Conservation (phyloP, 2,113 vertebrate species). For the Elgaria multicarinata region DNA sequence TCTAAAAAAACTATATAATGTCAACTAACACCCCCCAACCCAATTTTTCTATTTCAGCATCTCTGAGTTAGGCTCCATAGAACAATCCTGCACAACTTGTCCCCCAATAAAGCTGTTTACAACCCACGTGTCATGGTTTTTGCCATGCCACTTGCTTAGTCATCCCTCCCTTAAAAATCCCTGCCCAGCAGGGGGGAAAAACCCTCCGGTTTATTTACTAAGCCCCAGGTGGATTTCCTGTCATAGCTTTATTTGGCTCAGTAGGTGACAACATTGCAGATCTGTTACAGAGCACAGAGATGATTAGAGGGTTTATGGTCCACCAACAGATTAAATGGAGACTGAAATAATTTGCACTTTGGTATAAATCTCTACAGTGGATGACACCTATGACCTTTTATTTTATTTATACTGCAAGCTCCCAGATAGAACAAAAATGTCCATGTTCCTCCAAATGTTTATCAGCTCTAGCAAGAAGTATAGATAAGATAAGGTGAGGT, state of each 20-base stretch:
- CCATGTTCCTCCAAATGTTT: neutral
- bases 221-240: neutral
- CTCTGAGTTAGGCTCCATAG: neutral
- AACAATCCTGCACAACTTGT: neutral
- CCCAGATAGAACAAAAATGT: neutral
- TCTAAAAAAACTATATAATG: neutral
- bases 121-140: neutral
- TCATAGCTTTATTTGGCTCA: neutral
- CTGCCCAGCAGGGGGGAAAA: neutral
- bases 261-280: neutral
- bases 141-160: neutral
- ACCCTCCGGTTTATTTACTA: neutral
- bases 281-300: neutral
- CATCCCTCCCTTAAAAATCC: too few relatives aligned
- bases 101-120: neutral
- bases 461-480: constrained; percentile 21
- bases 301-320: neutral
- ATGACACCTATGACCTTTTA: constrained; percentile 22
- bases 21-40: neutral
- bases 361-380: neutral
- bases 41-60: neutral
- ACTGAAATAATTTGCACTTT: neutral
- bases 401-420: constrained; percentile 46
- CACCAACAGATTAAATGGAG: neutral
- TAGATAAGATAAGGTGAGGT: constrained; percentile 28